Conservation (phyloP, 2,797 vertebrate species). For the Neomorphus geoffroyi region DNA sequence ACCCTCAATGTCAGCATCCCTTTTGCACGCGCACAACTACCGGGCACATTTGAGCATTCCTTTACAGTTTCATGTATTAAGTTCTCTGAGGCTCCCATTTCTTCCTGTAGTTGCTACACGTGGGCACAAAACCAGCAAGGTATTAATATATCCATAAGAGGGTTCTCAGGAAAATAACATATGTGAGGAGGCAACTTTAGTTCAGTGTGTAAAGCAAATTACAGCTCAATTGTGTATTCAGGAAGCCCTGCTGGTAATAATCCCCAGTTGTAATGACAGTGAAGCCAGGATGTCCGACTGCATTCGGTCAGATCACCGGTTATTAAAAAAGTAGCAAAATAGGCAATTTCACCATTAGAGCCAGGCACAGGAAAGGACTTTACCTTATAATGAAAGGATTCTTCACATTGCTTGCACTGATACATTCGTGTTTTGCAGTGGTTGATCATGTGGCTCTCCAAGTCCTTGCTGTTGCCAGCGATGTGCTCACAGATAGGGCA, state of each 20-base stretch:
- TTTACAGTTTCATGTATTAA: not conserved
- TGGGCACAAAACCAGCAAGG: not conserved
- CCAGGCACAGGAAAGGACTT: not conserved
- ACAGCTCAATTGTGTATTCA: not conserved
- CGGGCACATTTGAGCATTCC: not conserved
- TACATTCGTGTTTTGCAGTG: conserved; percentile 93
- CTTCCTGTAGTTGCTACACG: not conserved
- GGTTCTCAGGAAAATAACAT: not conserved
- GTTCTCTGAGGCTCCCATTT: not conserved
- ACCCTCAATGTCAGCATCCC: not conserved
- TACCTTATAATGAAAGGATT: conserved; percentile 96
- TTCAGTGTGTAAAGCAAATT: not conserved
- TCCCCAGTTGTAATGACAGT: not conserved
- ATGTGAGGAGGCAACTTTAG: not conserved
- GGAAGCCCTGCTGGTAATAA: not conserved
- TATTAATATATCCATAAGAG: not conserved
- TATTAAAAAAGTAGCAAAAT: not conserved
- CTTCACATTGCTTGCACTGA: conserved; percentile 90
- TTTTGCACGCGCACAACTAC: not conserved
- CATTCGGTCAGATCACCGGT: not conserved
- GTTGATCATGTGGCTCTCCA: conserved; percentile 96
- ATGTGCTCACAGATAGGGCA: conserved; percentile 97
- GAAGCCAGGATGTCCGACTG: not conserved
- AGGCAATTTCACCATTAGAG: not conserved
- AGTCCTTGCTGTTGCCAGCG: conserved; percentile 87